Conservation (phyloP, 1,140 invertebrate genomes). For the Drosophila jambulina region DNA sequence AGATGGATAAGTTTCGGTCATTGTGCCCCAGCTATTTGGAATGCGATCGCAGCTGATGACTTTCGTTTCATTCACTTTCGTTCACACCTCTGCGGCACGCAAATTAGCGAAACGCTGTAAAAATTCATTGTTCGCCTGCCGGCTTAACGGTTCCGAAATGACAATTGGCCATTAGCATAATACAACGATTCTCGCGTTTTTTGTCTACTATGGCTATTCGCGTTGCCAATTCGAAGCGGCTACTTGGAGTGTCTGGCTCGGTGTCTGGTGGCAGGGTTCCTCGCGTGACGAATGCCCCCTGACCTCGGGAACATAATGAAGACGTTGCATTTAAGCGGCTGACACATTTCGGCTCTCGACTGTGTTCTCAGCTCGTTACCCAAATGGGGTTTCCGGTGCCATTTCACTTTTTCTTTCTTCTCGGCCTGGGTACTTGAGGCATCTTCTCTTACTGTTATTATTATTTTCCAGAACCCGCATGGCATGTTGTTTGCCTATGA, state of each 20-base stretch:
- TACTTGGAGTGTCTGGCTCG: conserved; percentile 17
- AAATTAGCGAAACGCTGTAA: conserved; percentile 60
- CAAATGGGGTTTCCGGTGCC: conserved; percentile 70
- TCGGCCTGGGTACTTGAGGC: conserved; percentile 35
- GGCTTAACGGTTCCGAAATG: conserved; percentile 52
- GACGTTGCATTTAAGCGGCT: conserved; percentile 45
- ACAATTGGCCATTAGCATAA: conserved; percentile 62
- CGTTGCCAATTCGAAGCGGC: conserved; percentile 39
- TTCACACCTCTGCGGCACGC: conserved; percentile 62
- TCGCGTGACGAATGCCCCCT: conserved; percentile 52
- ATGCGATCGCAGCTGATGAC: conserved; percentile 58
- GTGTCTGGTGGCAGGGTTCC: neutral
- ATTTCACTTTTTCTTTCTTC: conserved; percentile 68
- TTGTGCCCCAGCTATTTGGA: conserved; percentile 27
- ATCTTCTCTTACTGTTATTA: conserved; percentile 21
- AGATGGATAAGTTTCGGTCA: conserved; percentile 58
- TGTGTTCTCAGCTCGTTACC: conserved; percentile 65
- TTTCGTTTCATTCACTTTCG: conserved; percentile 76
- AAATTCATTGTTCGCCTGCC: conserved; percentile 59
- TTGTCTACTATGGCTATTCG: conserved; percentile 1
- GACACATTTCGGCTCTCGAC: conserved; percentile 53
- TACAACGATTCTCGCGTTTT: conserved; percentile 18
- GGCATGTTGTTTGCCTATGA: conserved; percentile 55
- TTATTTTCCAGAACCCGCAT: conserved; percentile 48
- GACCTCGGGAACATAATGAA: conserved; percentile 32